Conservation (phyloP, 37 sponge, comb jelly and placozoan species). For the Diacarnus erythraeanus region DNA sequence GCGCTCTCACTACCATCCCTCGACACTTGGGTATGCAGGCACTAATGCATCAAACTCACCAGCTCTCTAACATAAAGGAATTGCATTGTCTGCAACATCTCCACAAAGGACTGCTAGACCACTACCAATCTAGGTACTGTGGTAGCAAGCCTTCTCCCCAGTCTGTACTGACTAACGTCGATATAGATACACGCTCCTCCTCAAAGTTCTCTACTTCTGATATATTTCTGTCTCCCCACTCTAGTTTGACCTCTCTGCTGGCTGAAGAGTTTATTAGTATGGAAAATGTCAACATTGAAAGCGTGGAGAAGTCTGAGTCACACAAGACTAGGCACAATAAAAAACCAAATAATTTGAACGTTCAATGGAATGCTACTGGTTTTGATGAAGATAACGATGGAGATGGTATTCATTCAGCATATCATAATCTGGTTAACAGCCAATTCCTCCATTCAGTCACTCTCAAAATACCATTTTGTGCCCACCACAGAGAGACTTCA, state of each 20-base stretch:
- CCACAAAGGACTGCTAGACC: conserved; percentile 28
- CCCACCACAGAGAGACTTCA: not conserved
- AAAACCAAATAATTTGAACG: conserved; percentile 21
- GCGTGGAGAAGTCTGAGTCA: not conserved
- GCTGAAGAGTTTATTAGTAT: conserved; percentile 27
- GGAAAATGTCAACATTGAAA: not conserved
- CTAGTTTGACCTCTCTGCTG: conserved; percentile 17
- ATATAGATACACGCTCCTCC: not conserved
- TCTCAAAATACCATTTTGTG: not conserved
- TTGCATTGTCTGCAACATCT: conserved; percentile 1
- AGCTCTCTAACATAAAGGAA: not conserved
- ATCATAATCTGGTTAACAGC: not conserved
- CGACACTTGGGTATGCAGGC: conserved; percentile 4
- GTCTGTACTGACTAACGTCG: not conserved
- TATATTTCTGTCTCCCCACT: conserved; percentile 25
- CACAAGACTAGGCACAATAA: conserved; percentile 3
- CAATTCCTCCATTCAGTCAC: not conserved
- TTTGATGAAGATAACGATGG: not conserved
- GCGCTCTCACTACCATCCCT: conserved; percentile 1
- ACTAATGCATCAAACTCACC: conserved; percentile 19
- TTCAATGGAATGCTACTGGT: not conserved
- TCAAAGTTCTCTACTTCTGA: not conserved
- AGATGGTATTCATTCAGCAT: not conserved
- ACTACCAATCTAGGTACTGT: conserved; percentile 11
- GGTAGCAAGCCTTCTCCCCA: not conserved